These are phyloP conservation scores for Drosophila mimetica DNA, from an alignment of 2,888 invertebrate species.

Conservation along the genomic window DNA sequence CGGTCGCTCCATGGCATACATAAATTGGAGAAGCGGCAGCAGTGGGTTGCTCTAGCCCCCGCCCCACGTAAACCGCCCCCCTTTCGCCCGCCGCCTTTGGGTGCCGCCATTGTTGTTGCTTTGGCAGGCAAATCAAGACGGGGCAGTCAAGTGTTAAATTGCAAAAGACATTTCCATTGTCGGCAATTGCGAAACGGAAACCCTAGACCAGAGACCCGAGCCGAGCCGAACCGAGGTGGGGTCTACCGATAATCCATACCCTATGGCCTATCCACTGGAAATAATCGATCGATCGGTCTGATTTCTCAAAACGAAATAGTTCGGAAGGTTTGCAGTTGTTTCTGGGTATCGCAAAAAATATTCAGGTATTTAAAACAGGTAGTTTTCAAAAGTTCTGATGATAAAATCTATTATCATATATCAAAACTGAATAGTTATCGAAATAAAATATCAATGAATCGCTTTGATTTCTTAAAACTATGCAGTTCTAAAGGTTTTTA, in stretches of 20 bases:
- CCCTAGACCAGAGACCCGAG: constrained; percentile 54
- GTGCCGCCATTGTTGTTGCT: constrained; percentile 39
- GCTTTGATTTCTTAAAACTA: no score
- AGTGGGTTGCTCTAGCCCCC: constrained; percentile 26
- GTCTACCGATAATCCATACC: constrained; percentile 32
- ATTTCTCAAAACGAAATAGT: background rate
- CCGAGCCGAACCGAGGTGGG: constrained; percentile 12
- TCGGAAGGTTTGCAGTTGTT: no score
- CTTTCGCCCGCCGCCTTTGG: constrained; percentile 4
- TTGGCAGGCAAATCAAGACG: constrained; percentile 48
- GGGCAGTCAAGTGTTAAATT: constrained; percentile 83
- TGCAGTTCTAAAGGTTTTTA: no score
- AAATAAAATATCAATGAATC: no score
- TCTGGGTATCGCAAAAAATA: no score
- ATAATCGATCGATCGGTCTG: constrained; percentile 7
- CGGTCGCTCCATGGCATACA: constrained; percentile 67
- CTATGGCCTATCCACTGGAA: constrained; percentile 27
- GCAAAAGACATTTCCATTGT: constrained; percentile 82
- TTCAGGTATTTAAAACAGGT: no score
- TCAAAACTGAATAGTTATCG: no score
- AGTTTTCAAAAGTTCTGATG: no score
- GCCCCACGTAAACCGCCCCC: background rate
- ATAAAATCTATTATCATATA: no score
- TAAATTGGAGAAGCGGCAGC: constrained; percentile 55
- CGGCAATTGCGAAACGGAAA: constrained; percentile 64